Conservation (phyloP, 2,113 vertebrate species). For the Notechis scutatus region DNA sequence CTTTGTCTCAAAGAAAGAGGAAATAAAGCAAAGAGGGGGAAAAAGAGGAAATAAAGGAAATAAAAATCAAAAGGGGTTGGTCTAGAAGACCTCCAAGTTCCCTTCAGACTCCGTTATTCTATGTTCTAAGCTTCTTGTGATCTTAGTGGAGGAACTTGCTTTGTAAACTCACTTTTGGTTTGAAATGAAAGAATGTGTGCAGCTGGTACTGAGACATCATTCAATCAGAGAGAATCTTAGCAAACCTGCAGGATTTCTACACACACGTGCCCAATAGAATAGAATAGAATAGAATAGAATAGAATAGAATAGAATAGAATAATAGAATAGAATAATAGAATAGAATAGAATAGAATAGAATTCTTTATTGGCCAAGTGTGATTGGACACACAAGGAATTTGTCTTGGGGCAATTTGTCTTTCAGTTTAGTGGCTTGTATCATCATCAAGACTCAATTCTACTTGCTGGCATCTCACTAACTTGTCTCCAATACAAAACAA, state of each 20-base stretch:
- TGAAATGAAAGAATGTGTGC: constrained; percentile 65
- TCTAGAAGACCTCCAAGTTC: neutral
- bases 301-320: too few species aligned
- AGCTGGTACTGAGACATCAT: constrained; percentile 56
- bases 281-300: too few species aligned
- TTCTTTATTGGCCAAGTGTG: too few species aligned
- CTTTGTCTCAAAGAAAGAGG: constrained; percentile 60
- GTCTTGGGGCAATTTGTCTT: neutral
- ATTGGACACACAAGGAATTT: too few species aligned
- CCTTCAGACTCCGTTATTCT: neutral
- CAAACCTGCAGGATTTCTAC: constrained; percentile 39
- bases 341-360: too few species aligned
- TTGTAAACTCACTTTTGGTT: constrained; percentile 63
- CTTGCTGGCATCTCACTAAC: neutral
- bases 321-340: too few species aligned
- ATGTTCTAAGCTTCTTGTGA: constrained; percentile 54
- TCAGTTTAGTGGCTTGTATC: neutral
- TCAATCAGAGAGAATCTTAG: constrained; percentile 56
- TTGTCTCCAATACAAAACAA: constrained; percentile 28
- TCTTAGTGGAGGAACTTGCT: constrained; percentile 62
- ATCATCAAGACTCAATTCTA: neutral
- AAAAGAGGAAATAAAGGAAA: neutral
- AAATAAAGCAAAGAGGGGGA: constrained; percentile 34
- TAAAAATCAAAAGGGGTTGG: neutral
- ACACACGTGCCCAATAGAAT: neutral